Evolutionary conservation across 2,888 invertebrate genomes (phyloP), one percentile per base, ranked within the genome.

Genomic region (Macrosoma leucophasiata): DNA sequence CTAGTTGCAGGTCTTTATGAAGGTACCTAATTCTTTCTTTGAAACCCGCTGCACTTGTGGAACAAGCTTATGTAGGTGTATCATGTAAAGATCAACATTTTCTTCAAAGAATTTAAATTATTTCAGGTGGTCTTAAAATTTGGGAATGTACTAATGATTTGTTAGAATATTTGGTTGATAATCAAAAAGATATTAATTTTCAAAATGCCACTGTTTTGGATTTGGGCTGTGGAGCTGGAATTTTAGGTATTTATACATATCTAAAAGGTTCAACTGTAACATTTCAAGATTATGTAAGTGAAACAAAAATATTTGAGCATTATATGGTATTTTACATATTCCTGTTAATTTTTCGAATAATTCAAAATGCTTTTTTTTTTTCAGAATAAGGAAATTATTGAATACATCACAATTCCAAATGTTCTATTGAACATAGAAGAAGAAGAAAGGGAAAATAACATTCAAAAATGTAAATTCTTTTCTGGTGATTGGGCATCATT

Each of bases 141-240:
- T 98, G 98, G 98, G 97, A 98, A 81, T 96, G 97, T 59, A 94
- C 95, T 3, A 84, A 88, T 53, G 97, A 97, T 67, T 71, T 97
- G 33, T 73, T 91, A 19, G 69, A 88, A 39, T 94, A 90, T 66
- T 64, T 96, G 19, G 56, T 77, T 3, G 58, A 65, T 17, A 58
- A 69, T 45, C 38, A 58, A 33, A 37, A 51, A 9, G 35, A 40
- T 8, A 52, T 64, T 5, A 36, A 70, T 4, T 75, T 88, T 9
- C 58, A 85, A 22, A 68, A 77, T 13, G 89, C 86, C 52, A 77
- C 67, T 26, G 89, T 96, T 0, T 72, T 97, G 29, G 97, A 97
- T 86, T 84, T 97, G 38, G 98, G 98, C 1, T 98, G 97, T 82
- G 98, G 98, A 4, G 89, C 92, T 32, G 97, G 96, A 2, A 81